phyloP scores from a whole-genome alignment of 2,888 invertebrate genomes.

The Exocentrus adspersus region DNA sequence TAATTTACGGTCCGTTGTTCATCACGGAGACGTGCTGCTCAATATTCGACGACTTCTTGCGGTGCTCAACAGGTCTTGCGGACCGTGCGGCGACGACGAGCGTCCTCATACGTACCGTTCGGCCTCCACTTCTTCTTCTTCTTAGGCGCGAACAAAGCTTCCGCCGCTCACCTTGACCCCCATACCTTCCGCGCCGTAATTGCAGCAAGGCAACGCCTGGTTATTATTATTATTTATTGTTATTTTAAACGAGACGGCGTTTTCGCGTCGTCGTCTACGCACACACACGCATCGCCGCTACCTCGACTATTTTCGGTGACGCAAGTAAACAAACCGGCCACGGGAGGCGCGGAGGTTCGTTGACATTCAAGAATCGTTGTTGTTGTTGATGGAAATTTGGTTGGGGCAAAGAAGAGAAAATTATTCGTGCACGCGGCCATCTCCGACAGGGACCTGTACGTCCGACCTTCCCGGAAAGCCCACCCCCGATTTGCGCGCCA shows the following conservation, averaged over 20 bases:
- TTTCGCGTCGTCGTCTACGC: no score
- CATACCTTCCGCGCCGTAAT: conserved; percentile 37
- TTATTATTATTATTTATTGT: no score
- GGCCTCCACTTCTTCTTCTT: no score
- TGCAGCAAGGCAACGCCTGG: conserved; percentile 28
- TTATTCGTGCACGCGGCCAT: no score
- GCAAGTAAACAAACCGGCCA: not conserved
- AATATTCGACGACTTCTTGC: conserved; percentile 30
- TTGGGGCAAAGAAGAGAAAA: no score
- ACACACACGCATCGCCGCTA: not conserved
- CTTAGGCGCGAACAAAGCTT: conserved; percentile 8
- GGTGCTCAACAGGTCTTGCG: conserved; percentile 27
- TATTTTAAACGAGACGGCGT: not conserved
- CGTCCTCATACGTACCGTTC: no score
- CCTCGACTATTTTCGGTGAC: not conserved
- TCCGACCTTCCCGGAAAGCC: conserved; percentile 54
- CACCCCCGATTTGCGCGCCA: conserved; percentile 59
- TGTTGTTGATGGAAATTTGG: no score
- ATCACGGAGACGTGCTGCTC: conserved; percentile 50
- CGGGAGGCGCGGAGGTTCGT: no score
- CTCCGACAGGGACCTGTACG: conserved; percentile 24
- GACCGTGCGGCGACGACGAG: conserved; percentile 7
- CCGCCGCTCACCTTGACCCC: conserved; percentile 37
- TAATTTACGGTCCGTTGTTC: conserved; percentile 60
- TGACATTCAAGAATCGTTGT: not conserved